Percentiles rank a stretch among this genome's conserved stretches.
These are phyloP conservation scores for Thelaira solivaga DNA, from an alignment of 2,888 invertebrate genomes.

Conservation along the genomic window DNA sequence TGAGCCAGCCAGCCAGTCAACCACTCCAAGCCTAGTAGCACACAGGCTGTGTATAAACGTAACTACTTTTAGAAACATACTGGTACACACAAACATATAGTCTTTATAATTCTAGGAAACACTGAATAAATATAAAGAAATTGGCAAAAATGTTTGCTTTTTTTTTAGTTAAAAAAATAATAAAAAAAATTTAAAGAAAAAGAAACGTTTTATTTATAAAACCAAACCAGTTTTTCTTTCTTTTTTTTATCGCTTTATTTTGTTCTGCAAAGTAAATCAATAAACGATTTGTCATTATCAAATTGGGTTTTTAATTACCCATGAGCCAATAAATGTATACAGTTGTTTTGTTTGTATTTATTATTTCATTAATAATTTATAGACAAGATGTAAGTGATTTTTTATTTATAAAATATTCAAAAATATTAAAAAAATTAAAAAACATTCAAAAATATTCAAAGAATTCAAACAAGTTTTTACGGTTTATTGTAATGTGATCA, in stretches of 20 bases:
- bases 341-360: not conserved
- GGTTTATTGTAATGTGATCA: no score
- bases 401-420: no score
- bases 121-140: constrained; percentile 33
- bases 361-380: no score
- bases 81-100: not conserved
- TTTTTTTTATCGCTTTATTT: not conserved
- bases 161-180: not conserved
- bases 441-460: no score
- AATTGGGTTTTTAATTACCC: constrained; percentile 56
- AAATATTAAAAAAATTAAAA: no score
- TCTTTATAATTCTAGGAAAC: not conserved
- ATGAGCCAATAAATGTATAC: constrained; percentile 24
- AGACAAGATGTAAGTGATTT: no score
- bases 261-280: constrained; percentile 43
- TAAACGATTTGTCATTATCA: constrained; percentile 61
- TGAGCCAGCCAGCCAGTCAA: constrained; percentile 23
- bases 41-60: no score
- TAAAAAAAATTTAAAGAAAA: not conserved
- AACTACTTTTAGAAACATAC: not conserved
- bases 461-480: no score
- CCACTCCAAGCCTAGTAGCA: no score
- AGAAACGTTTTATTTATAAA: constrained; percentile 19
- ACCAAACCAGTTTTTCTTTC: constrained; percentile 21
- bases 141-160: constrained; percentile 31